Conservation (phyloP, 2,888 invertebrate genomes). For the Cordilura impudica region DNA sequence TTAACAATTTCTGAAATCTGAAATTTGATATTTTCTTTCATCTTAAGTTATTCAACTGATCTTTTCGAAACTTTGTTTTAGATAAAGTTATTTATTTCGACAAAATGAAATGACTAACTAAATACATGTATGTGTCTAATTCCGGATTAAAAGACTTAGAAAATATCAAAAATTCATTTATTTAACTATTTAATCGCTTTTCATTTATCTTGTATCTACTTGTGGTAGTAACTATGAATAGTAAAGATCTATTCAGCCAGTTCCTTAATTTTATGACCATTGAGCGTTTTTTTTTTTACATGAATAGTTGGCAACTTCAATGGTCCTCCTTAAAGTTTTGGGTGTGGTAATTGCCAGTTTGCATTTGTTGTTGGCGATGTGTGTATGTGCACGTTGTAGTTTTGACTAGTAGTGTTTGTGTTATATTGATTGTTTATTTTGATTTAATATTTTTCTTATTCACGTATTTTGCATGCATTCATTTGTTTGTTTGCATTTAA, state of each 20-base stretch:
- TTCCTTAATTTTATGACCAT: constrained; percentile 49
- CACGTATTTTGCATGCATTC: constrained; percentile 17
- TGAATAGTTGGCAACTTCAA: constrained; percentile 12
- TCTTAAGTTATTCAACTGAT: too few relatives aligned
- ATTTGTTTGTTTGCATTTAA: constrained; percentile 34
- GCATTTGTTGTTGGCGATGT: constrained; percentile 6
- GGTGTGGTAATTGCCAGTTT: constrained; percentile 61
- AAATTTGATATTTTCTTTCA: too few relatives aligned
- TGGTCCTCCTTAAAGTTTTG: constrained; percentile 49
- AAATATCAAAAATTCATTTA: constrained; percentile 19
- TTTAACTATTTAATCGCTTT: constrained; percentile 54
- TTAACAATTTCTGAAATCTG: too few relatives aligned
- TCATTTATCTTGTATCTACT: constrained; percentile 59
- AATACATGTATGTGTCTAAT: too few relatives aligned
- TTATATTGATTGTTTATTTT: background rate
- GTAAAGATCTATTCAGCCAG: constrained; percentile 31
- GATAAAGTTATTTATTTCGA: too few relatives aligned
- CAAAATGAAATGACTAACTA: too few relatives aligned
- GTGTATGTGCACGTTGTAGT: background rate
- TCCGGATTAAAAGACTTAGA: too few relatives aligned
- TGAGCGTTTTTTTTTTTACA: constrained; percentile 44
- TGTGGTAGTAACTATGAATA: constrained; percentile 27
- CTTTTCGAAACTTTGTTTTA: too few relatives aligned
- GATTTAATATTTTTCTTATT: constrained; percentile 8
- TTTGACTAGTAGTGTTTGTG: background rate